A percentile compares a stretch with the other conserved stretches of the same genome.
These are phyloP conservation scores for Dynastes tityus DNA, from an alignment of 2,888 invertebrate species.

Conservation along the genomic window DNA sequence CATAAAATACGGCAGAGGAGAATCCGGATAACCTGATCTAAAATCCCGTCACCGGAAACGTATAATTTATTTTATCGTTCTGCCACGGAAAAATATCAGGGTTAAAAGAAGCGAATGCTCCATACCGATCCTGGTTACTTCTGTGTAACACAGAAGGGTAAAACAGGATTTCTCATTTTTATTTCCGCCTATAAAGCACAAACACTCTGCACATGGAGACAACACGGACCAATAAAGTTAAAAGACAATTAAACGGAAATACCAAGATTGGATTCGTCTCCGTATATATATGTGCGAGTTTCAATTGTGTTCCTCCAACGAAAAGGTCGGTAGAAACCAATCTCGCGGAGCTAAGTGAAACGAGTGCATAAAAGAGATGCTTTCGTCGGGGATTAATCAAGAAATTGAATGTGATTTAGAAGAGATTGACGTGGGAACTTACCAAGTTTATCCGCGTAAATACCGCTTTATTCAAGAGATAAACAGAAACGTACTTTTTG, in stretches of 20 bases:
- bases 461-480: too few relatives aligned
- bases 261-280: neutral
- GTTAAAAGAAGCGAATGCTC: neutral
- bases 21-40: neutral
- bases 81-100: too few relatives aligned
- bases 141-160: neutral
- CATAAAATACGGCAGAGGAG: neutral
- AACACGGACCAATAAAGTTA: neutral
- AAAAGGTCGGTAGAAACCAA: too few relatives aligned
- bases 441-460: too few relatives aligned
- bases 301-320: neutral
- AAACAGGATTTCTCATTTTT: neutral
- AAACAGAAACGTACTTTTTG: too few relatives aligned
- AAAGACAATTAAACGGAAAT: conserved; percentile 6
- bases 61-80: conserved; percentile 8
- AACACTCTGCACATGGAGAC: too few relatives aligned
- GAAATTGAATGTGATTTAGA: too few relatives aligned
- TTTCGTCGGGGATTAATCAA: too few relatives aligned
- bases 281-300: neutral
- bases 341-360: too few relatives aligned
- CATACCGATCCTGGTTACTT: neutral
- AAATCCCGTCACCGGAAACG: neutral
- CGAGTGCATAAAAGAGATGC: too few relatives aligned
- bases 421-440: too few relatives aligned
- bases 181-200: neutral